Evolutionary conservation across 2,797 vertebrate genomes (phyloP).

Genomic region (Fistularia commersonii): DNA sequence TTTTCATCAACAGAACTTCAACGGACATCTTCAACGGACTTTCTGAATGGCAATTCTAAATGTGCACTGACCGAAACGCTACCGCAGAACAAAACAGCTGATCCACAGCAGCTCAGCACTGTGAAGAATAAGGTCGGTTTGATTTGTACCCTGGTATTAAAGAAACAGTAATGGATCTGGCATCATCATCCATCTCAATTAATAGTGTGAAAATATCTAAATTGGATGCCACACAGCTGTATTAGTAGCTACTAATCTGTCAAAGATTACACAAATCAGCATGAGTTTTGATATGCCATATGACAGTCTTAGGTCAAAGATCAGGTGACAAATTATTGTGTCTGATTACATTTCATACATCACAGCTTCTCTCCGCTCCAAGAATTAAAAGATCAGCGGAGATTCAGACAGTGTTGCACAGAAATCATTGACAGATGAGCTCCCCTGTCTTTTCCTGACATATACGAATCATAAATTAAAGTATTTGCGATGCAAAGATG

Average conservation of each 20-base stretch:
- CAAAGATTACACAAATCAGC: slow-evolving; percentile 37
- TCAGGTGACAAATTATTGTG: slow-evolving; percentile 45
- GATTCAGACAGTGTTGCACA: slow-evolving; percentile 29
- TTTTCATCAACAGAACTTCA: slow-evolving; percentile 12
- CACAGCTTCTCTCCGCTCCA: slow-evolving; percentile 19
- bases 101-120: slow-evolving; percentile 21
- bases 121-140: slow-evolving; percentile 44
- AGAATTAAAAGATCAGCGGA: slow-evolving; percentile 47
- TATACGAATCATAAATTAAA: slow-evolving; percentile 33
- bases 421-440: slow-evolving; percentile 39
- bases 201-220: slow-evolving; percentile 47
- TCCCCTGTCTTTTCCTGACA: slow-evolving; percentile 25
- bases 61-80: slow-evolving; percentile 34
- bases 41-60: slow-evolving; percentile 25
- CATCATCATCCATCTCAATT: slow-evolving; percentile 70
- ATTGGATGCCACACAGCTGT: slow-evolving; percentile 48
- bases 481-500: slow-evolving; percentile 21
- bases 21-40: slow-evolving; percentile 32
- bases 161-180: slow-evolving; percentile 58
- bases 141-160: slow-evolving; percentile 56
- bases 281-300: slow-evolving; percentile 32
- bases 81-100: slow-evolving; percentile 23
- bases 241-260: slow-evolving; percentile 49
- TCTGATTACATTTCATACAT: slow-evolving; percentile 49
- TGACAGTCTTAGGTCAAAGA: slow-evolving; percentile 58